phyloP scores from a whole-genome alignment of 2,113 vertebrate species.

The Oreochromis niloticus region DNA sequence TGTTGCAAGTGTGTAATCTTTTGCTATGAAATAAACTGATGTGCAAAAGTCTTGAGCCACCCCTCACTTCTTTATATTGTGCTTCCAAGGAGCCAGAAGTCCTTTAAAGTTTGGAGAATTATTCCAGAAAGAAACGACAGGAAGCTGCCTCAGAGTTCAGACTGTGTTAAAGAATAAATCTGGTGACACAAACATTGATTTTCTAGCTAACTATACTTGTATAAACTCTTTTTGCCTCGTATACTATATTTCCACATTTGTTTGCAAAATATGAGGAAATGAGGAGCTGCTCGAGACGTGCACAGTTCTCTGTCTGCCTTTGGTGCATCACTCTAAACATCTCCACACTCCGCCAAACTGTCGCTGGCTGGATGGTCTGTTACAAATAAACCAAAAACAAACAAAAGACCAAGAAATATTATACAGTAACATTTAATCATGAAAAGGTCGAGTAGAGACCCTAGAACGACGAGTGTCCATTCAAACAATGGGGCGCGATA shows the following conservation, averaged over 20 bases:
- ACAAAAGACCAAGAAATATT: not conserved
- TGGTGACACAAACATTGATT: not conserved
- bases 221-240: not conserved
- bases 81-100: fast-evolving
- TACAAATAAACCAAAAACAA: not conserved
- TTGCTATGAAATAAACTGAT: fast-evolving
- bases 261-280: not conserved
- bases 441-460: conserved; percentile 2
- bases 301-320: not conserved
- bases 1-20: not conserved
- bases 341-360: not conserved
- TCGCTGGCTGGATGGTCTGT: not conserved
- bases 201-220: not conserved
- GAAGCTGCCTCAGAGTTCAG: not conserved
- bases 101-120: not conserved
- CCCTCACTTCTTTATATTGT: not conserved
- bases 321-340: fast-evolving
- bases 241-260: fast-evolving
- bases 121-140: not conserved
- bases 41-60: not conserved
- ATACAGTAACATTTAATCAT: conserved; percentile 51
- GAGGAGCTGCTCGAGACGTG: not conserved
- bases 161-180: not conserved
- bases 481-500: not conserved
- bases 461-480: not conserved